phyloP scores from a whole-genome alignment of 2,888 invertebrate species.

The Aproaerema taeniolella region DNA sequence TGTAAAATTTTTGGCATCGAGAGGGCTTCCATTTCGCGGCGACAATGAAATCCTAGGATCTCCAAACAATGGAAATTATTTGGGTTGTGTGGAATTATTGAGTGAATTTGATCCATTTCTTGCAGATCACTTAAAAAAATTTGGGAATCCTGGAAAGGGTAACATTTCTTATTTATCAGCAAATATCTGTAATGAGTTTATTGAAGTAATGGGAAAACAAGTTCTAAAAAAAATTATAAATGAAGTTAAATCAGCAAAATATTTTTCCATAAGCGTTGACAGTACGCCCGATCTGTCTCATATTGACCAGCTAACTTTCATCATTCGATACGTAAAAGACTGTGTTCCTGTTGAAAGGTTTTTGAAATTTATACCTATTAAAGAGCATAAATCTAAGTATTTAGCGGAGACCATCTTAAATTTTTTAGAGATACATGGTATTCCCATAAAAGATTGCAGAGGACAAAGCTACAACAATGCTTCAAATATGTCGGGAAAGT shows the following conservation, averaged over 20 bases:
- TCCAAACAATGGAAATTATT: constrained; percentile 20
- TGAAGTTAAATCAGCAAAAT: constrained; percentile 27
- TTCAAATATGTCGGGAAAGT: constrained; percentile 30
- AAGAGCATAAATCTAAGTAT: constrained; percentile 32
- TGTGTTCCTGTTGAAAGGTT: constrained; percentile 30
- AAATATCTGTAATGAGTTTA: neutral
- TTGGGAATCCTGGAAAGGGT: neutral
- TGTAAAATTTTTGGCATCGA: constrained; percentile 20
- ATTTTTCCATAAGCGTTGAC: constrained; percentile 26
- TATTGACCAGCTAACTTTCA: constrained; percentile 32
- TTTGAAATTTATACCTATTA: constrained; percentile 29
- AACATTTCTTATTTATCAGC: neutral
- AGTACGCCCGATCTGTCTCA: constrained; percentile 32
- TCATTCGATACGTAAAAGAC: constrained; percentile 31
- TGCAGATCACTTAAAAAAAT: neutral
- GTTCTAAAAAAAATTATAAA: constrained; percentile 27
- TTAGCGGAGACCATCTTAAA: constrained; percentile 21
- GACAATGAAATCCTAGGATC: constrained; percentile 19
- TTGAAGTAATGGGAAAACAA: neutral
- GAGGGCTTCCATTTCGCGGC: constrained; percentile 23
- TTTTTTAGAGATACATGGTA: constrained; percentile 18
- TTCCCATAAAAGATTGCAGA: constrained; percentile 25
- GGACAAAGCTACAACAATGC: constrained; percentile 35
- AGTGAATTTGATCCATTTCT: constrained; percentile 19
- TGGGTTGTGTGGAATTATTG: constrained; percentile 15